Evolutionary conservation across 2,888 invertebrate species (phyloP).

Genomic region (Cheilosia scutellata): DNA sequence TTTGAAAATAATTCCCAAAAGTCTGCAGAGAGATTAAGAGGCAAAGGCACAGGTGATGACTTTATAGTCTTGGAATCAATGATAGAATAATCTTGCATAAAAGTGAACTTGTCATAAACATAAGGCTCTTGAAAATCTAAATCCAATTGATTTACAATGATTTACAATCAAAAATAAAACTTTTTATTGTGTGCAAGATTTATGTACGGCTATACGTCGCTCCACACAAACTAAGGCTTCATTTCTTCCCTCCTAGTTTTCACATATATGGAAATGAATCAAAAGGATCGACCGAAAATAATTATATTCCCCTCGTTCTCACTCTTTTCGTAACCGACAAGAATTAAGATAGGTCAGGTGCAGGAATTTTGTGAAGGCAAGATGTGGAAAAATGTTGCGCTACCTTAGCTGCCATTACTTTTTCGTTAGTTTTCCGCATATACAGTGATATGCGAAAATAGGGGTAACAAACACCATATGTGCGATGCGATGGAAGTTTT

Average conservation of each 20-base stretch:
- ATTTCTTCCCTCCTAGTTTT: not conserved
- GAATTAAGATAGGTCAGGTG: constrained; percentile 6
- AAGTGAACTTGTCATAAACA: too few species aligned
- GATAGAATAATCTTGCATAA: too few species aligned
- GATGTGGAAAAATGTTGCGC: constrained; percentile 8
- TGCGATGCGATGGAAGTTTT: constrained; percentile 56
- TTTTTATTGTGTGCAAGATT: too few species aligned
- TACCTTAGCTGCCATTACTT: constrained; percentile 28
- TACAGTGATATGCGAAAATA: constrained; percentile 11
- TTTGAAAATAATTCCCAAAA: not conserved
- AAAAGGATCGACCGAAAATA: constrained; percentile 18
- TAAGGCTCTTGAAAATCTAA: too few species aligned
- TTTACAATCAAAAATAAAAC: too few species aligned
- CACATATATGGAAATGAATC: constrained; percentile 38
- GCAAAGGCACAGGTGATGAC: too few species aligned
- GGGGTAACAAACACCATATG: constrained; percentile 45
- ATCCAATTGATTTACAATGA: too few species aligned
- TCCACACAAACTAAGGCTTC: too few species aligned
- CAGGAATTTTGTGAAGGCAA: not conserved
- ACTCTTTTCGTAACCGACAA: not conserved
- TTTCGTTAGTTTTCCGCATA: constrained; percentile 53
- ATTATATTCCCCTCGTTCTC: constrained; percentile 15
- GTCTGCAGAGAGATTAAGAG: not conserved
- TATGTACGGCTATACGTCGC: too few species aligned
- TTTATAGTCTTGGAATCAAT: too few species aligned